These are phyloP conservation scores for Drosophila nannoptera DNA, from an alignment of 1,140 invertebrate species.

Conservation along the genomic window DNA sequence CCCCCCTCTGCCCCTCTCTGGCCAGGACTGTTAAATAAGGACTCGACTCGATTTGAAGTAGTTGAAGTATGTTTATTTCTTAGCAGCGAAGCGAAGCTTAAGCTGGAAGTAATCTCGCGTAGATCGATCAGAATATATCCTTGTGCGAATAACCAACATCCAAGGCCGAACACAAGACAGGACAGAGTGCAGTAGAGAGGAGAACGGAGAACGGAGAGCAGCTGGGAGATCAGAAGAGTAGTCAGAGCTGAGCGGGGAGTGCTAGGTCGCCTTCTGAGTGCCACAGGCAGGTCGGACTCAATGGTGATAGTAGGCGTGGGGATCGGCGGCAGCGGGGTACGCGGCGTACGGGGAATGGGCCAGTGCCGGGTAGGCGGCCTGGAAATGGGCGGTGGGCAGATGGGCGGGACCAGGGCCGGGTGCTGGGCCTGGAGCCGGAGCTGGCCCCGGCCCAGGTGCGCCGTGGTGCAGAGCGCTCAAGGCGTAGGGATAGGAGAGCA, in stretches of 20 bases:
- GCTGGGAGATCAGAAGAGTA: conserved; percentile 15
- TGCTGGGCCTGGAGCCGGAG: conserved; percentile 40
- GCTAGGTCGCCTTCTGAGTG: conserved; percentile 20
- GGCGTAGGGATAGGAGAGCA: conserved; percentile 62
- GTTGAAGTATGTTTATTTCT: conserved; percentile 5
- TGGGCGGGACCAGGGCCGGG: conserved; percentile 38
- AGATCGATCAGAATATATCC: conserved; percentile 20
- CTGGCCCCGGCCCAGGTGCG: conserved; percentile 33
- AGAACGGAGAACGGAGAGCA: conserved; percentile 10
- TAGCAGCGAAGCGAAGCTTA: conserved; percentile 17
- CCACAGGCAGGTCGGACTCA: conserved; percentile 32
- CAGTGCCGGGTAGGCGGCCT: conserved; percentile 71
- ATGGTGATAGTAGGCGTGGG: conserved; percentile 66
- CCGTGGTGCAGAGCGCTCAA: conserved; percentile 45
- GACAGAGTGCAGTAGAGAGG: conserved; percentile 28
- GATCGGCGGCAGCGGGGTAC: conserved; percentile 50
- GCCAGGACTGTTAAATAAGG: background rate
- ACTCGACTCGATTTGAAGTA: background rate
- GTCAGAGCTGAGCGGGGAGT: conserved; percentile 2
- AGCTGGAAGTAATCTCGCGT: conserved; percentile 23
- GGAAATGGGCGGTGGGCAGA: conserved; percentile 61
- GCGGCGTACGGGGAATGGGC: conserved; percentile 70
- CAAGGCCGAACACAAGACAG: conserved; percentile 58
- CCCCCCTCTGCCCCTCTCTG: no score
- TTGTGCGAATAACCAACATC: conserved; percentile 47